A percentile compares a stretch with the other conserved stretches of the same genome.
These are phyloP conservation scores for Adelosebastes latens DNA, from an alignment of 2,797 vertebrate genomes.

Conservation along the genomic window DNA sequence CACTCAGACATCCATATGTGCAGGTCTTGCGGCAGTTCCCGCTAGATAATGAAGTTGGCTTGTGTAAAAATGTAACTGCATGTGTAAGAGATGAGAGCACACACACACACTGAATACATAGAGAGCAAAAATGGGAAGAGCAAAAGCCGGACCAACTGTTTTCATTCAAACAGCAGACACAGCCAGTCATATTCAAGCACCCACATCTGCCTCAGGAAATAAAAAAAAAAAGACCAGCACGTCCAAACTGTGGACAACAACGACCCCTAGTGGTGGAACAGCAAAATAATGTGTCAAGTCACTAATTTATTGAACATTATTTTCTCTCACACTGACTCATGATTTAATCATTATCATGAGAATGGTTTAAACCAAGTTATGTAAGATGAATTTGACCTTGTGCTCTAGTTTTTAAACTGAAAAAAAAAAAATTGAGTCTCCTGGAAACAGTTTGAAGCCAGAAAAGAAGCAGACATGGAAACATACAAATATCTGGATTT, in stretches of 20 bases:
- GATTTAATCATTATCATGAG: neutral
- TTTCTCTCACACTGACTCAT: neutral
- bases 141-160: slow-evolving; percentile 46
- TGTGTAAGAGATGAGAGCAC: neutral
- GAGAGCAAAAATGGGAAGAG: neutral
- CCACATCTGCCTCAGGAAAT: neutral
- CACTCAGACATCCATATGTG: neutral
- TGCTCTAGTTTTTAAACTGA: too few relatives aligned
- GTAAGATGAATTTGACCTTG: neutral
- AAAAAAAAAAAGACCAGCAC: neutral
- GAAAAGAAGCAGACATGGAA: neutral
- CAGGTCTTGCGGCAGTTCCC: neutral
- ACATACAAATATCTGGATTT: neutral
- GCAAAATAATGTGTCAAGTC: neutral
- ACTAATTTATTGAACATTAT: neutral
- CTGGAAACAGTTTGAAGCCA: neutral
- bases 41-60: neutral
- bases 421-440: neutral
- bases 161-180: slow-evolving; percentile 70
- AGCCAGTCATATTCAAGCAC: slow-evolving; percentile 59
- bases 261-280: slow-evolving; percentile 37
- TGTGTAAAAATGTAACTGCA: neutral
- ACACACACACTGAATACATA: neutral
- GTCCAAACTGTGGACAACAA: slow-evolving; percentile 59
- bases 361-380: neutral